Percentiles rank a stretch among this genome's conserved stretches.
These are phyloP conservation scores for Ectropis crepuscularia DNA, from an alignment of 2,888 invertebrate species.

Conservation along the genomic window DNA sequence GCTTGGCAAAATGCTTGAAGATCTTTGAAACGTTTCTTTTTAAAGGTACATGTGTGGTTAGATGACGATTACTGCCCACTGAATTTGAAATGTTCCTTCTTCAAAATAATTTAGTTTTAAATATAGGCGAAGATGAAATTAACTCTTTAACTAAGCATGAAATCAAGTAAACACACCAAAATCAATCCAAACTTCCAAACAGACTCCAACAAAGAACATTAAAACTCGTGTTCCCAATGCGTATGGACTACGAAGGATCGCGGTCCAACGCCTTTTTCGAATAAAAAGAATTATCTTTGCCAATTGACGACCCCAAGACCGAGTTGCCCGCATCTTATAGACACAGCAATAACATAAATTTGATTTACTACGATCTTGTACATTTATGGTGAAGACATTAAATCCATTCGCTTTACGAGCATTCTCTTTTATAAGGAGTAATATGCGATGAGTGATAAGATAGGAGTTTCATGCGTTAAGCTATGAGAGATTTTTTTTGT, in stretches of 20 bases:
- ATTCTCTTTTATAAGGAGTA: slow-evolving; percentile 16
- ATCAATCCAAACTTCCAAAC: neutral
- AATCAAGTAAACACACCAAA: neutral
- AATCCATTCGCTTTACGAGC: slow-evolving; percentile 17
- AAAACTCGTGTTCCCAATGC: neutral
- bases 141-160: too few species aligned
- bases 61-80: too few species aligned
- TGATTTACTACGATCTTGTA: slow-evolving; percentile 22
- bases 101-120: too few species aligned
- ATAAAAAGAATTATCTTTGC: slow-evolving; percentile 16
- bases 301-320: slow-evolving; percentile 25
- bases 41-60: too few species aligned
- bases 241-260: slow-evolving; percentile 10
- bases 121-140: too few species aligned
- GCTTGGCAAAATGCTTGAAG: too few species aligned
- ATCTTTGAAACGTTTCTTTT: too few species aligned
- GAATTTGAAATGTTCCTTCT: too few species aligned
- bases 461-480: neutral
- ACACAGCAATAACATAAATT: slow-evolving; percentile 29
- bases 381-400: slow-evolving; percentile 18
- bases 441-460: neutral
- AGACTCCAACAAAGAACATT: neutral
- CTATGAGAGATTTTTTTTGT: too few species aligned
- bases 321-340: slow-evolving; percentile 14
- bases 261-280: slow-evolving; percentile 8